Conservation (phyloP, 2,797 vertebrate species). For the Cuniculus paca region DNA sequence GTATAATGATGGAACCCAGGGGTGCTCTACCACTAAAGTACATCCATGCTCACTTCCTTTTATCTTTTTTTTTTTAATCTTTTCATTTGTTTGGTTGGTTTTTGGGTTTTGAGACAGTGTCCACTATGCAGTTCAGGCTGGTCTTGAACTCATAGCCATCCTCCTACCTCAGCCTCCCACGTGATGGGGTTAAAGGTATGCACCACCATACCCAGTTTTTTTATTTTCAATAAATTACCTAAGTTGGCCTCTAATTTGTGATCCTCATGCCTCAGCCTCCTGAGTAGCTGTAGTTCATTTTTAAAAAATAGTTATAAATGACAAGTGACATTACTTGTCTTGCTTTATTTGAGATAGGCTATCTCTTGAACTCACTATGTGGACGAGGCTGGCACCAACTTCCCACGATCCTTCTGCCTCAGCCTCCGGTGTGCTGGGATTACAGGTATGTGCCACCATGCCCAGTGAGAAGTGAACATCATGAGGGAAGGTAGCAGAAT, state of each 20-base stretch:
- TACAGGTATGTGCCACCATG: neutral
- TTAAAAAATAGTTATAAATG: neutral
- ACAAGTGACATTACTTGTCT: neutral
- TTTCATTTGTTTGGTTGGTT: neutral
- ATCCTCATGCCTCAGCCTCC: neutral
- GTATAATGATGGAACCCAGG: neutral
- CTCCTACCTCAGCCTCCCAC: neutral
- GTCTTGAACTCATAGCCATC: neutral
- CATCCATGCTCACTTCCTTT: neutral
- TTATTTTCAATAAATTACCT: neutral
- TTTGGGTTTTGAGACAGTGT: neutral
- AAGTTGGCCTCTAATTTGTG: neutral
- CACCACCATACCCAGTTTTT: neutral
- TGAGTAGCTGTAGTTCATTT: neutral
- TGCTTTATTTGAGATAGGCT: neutral
- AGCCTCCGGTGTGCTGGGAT: neutral
- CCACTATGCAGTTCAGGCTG: neutral
- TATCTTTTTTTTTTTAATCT: neutral
- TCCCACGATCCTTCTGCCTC: neutral
- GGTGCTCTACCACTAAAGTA: neutral
- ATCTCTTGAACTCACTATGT: neutral
- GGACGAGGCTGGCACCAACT: neutral
- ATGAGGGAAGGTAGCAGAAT: neutral
- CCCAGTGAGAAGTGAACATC: neutral
- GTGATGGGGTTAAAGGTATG: neutral